Percentiles rank a stretch among this genome's conserved stretches.
These are phyloP conservation scores for Halichoerus grypus DNA, from an alignment of 2,113 vertebrate genomes.

Conservation along the genomic window DNA sequence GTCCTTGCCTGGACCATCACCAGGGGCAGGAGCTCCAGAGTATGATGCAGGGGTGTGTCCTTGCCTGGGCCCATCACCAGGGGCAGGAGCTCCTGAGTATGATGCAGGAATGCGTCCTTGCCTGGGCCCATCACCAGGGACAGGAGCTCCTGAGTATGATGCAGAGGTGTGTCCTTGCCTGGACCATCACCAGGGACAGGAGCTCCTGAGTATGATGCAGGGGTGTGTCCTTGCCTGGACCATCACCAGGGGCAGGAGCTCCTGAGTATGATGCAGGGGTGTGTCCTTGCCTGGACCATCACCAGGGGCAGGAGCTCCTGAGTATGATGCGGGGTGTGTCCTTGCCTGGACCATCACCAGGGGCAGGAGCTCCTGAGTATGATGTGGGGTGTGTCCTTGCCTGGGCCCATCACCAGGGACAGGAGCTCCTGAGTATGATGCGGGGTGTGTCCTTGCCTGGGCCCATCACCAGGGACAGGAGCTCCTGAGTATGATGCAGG, in stretches of 20 bases:
- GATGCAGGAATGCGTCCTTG: too few species aligned
- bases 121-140: too few species aligned
- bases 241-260: background rate
- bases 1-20: background rate
- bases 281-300: background rate
- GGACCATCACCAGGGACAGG: background rate
- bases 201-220: background rate
- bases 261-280: too few species aligned
- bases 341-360: background rate
- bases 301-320: background rate
- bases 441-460: background rate
- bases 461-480: accelerated
- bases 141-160: accelerated
- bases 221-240: background rate
- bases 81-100: background rate
- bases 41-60: background rate
- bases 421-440: too few species aligned
- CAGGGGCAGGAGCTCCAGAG: background rate
- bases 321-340: accelerated
- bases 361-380: background rate
- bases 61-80: background rate
- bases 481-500: accelerated
- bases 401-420: background rate
- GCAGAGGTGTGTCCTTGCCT: accelerated
- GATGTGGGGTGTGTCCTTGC: background rate